phyloP scores from a whole-genome alignment of 1,140 invertebrate genomes.

The Andrena cerasifolii region DNA sequence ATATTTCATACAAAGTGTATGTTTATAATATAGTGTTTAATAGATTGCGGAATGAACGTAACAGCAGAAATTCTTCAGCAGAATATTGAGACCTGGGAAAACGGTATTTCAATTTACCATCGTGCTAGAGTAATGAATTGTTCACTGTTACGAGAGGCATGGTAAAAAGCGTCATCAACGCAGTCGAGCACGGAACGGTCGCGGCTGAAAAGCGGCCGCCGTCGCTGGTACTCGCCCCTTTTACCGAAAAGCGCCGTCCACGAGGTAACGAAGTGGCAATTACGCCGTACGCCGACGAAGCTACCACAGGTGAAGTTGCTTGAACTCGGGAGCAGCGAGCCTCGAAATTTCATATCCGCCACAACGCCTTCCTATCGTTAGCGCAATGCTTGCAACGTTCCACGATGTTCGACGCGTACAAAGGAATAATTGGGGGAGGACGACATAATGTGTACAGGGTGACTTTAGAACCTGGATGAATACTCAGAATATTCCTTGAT shows the following conservation, averaged over 20 bases:
- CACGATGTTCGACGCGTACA: not conserved
- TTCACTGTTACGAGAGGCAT: not conserved
- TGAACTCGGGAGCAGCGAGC: constrained; percentile 25
- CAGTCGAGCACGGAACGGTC: constrained; percentile 6
- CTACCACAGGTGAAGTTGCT: constrained; percentile 16
- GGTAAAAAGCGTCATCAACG: not conserved
- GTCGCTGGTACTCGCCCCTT: not conserved
- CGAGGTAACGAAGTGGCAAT: constrained; percentile 22
- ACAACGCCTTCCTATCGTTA: constrained; percentile 20
- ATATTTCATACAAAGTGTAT: too few relatives aligned
- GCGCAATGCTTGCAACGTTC: too few relatives aligned
- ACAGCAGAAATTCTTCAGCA: too few relatives aligned
- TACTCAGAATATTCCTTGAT: too few relatives aligned
- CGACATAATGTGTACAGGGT: too few relatives aligned
- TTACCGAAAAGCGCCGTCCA: not conserved
- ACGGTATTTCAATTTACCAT: too few relatives aligned
- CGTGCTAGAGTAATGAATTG: not conserved
- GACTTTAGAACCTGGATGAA: too few relatives aligned
- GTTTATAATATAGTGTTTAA: too few relatives aligned
- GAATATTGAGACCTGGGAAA: too few relatives aligned
- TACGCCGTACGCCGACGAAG: not conserved
- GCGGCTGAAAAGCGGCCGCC: not conserved
- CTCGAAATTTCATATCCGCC: constrained; percentile 41
- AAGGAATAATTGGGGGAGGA: too few relatives aligned
- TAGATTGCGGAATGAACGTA: too few relatives aligned